Base-by-base conservation (phyloP, 2,888 invertebrate genomes). In the Drosophila longiperda region DNA sequence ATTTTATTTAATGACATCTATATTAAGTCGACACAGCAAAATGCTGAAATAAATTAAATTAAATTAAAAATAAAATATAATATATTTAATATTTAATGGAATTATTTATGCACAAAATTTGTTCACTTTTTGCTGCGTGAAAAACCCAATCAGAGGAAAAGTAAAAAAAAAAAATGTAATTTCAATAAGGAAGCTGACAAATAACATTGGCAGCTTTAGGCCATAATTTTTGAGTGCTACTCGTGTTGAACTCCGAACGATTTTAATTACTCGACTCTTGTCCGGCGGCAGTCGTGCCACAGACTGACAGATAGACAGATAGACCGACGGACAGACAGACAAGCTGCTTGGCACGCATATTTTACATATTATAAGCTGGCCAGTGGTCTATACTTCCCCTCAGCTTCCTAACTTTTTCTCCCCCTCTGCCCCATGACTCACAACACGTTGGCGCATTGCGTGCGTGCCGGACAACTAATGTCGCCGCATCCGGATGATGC, bases 361-460 rank as follows among this genome's bases (percentile, higher is more conserved):
- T 89, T 78, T 75, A 83, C 88, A 83, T 87, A 83, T 81, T 78
- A 68, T 82, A 75, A 75, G 65, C 75, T 75, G 69, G 42, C 78
- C 68, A 38, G 40, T 9, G 20, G 45, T 23, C 45, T 23, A 1
- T 23, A 23, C 15, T 45, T 45, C 11, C 20, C 20, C 23, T 8
- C 50, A 36, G 17, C 23, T 50, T 20, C 34, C 23, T 29, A 29
- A 29, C 26, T n/a, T 12, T 40, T 17, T n/a, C n/a, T 12, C 32
- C 9, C 45, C 45, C 8, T 2, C 20, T 15, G 12, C 20, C 45
- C 8, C 1, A 9, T 23, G 15, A 8, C 20, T 45, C 23, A 45
- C 4, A 45, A 34, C 38, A 12, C n/a, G 23, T 34, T 57, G 59
- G n/a, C 38, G n/a, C 49, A 66, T 23, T 58, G 53, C 29, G 29